phyloP scores from a whole-genome alignment of 2,113 vertebrate genomes.

The Cynoglossus semilaevis region DNA sequence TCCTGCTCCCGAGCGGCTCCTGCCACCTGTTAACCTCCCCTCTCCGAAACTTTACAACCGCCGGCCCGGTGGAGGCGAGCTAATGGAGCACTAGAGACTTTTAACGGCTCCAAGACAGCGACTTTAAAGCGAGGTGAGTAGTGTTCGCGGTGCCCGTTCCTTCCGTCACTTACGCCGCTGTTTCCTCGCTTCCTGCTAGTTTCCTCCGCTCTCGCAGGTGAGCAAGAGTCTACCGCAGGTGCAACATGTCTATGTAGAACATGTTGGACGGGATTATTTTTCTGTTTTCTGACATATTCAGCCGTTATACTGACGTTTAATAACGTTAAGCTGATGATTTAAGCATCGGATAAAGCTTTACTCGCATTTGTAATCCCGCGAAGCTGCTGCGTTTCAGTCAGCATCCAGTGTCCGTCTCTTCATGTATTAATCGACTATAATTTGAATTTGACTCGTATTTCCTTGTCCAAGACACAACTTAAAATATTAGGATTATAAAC shows the following conservation, averaged over 20 bases:
- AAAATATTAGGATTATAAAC: too few relatives aligned
- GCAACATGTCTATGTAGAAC: background rate
- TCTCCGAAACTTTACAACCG: conserved; percentile 7
- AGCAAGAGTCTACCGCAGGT: conserved; percentile 16
- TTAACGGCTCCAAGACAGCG: conserved; percentile 13
- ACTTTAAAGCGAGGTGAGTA: conserved; percentile 68
- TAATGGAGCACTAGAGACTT: conserved; percentile 70
- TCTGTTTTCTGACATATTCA: background rate
- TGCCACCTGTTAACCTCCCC: conserved; percentile 25
- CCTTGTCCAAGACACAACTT: too few relatives aligned
- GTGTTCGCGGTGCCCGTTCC: conserved; percentile 2
- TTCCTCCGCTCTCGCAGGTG: conserved; percentile 46
- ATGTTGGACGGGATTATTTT: background rate
- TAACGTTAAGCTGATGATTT: conserved; percentile 2
- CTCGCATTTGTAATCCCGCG: conserved; percentile 50
- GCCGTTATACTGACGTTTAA: conserved; percentile 20
- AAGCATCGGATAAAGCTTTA: conserved; percentile 43
- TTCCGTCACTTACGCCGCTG: too few relatives aligned
- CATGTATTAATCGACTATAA: too few relatives aligned
- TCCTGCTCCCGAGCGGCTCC: conserved; percentile 20
- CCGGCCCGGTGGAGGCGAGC: conserved; percentile 5
- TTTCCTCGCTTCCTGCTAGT: conserved; percentile 1
- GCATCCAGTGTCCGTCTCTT: background rate
- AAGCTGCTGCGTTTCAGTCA: conserved; percentile 27
- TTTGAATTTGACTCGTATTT: too few relatives aligned